Evolutionary conservation across 2,888 invertebrate species (phyloP).

Genomic region (Callyntrura sp.): DNA sequence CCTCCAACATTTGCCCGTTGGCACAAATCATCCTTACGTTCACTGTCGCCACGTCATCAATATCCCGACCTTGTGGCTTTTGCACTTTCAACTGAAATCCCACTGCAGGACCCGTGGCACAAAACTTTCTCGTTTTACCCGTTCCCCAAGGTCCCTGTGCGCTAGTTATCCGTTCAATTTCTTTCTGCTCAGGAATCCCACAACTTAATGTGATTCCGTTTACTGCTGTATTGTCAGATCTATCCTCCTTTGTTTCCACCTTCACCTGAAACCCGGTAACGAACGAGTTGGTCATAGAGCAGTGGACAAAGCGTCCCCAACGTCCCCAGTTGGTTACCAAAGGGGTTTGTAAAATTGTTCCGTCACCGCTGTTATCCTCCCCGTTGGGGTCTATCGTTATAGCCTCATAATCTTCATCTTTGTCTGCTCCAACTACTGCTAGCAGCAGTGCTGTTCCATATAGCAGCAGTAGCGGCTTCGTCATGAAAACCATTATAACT

Average conservation of each 20-base stretch:
- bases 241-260: neutral
- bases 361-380: neutral
- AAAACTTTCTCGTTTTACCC: neutral
- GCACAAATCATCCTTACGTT: conserved; percentile 49
- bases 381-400: conserved; percentile 18
- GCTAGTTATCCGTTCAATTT: neutral
- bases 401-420: neutral
- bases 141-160: conserved; percentile 12
- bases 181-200: conserved; percentile 22
- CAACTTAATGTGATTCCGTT: conserved; percentile 27
- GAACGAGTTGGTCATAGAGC: neutral
- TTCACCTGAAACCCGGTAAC: conserved; percentile 34
- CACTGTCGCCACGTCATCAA: conserved; percentile 52
- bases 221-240: conserved; percentile 14
- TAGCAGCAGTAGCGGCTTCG: no score
- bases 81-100: conserved; percentile 66
- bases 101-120: conserved; percentile 6
- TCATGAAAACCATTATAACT: no score
- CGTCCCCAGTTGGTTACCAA: conserved; percentile 12
- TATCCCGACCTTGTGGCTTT: conserved; percentile 18
- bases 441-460: neutral
- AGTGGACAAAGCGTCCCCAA: conserved; percentile 7
- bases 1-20: conserved; percentile 16
- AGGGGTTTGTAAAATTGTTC: neutral
- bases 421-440: neutral